These are phyloP conservation scores for Oscheius sp. DNA, from an alignment of 2,888 invertebrate genomes.

Conservation along the genomic window DNA sequence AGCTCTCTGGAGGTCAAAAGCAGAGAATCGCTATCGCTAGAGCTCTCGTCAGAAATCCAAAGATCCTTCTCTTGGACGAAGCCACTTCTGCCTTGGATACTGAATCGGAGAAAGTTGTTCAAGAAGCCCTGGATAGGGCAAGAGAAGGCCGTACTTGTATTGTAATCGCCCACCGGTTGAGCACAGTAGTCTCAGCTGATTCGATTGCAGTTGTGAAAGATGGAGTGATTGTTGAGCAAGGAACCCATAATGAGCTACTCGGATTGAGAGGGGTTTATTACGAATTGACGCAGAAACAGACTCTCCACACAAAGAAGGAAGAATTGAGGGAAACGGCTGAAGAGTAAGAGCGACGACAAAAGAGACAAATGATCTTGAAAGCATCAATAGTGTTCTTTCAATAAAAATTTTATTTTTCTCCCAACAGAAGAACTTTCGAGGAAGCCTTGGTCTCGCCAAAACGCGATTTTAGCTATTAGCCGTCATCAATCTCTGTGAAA, in stretches of 20 bases:
- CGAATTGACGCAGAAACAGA: constrained; percentile 56
- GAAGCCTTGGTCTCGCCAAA: no score
- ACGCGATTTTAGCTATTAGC: background rate
- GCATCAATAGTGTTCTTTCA: constrained; percentile 19
- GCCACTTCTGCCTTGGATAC: constrained; percentile 58
- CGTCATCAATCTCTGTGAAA: background rate
- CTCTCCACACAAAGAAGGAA: background rate
- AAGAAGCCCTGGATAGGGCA: constrained; percentile 81
- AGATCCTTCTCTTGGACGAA: constrained; percentile 70
- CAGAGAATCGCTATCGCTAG: constrained; percentile 71
- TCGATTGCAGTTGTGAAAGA: constrained; percentile 56
- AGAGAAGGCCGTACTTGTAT: constrained; percentile 71
- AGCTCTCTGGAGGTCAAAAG: constrained; percentile 67
- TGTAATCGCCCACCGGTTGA: constrained; percentile 72
- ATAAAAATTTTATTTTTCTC: no score
- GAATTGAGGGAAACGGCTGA: constrained; percentile 20
- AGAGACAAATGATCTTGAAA: background rate
- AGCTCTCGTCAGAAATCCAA: constrained; percentile 70
- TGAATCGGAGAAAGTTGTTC: constrained; percentile 77
- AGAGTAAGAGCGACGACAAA: background rate
- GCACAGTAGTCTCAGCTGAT: constrained; percentile 72
- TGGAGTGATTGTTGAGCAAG: constrained; percentile 76
- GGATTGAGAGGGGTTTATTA: constrained; percentile 51
- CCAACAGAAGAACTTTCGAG: no score
- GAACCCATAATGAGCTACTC: constrained; percentile 56